A percentile compares a stretch with the other conserved stretches of the same genome.
These are phyloP conservation scores for Valencia hispanica DNA, from an alignment of 2,797 vertebrate genomes.

Conservation along the genomic window DNA sequence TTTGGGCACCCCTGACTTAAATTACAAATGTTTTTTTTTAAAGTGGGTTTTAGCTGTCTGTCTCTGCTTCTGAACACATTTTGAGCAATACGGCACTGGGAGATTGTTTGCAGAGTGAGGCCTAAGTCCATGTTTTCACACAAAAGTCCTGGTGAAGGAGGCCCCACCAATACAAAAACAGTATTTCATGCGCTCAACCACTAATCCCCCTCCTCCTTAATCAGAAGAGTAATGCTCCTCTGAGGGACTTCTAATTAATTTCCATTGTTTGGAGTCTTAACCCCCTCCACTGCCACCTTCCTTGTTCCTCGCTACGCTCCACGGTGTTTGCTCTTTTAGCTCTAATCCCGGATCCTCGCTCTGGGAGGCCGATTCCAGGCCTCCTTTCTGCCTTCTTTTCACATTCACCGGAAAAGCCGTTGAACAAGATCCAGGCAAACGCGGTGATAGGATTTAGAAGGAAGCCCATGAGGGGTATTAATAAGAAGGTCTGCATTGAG, in stretches of 20 bases:
- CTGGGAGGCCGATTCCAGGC: slow-evolving; percentile 63
- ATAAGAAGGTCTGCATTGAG: slow-evolving; percentile 58
- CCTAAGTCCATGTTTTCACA: slow-evolving; percentile 23
- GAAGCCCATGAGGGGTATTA: slow-evolving; percentile 64
- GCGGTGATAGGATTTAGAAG: slow-evolving; percentile 70
- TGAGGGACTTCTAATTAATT: slow-evolving; percentile 71
- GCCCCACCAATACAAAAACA: slow-evolving; percentile 35
- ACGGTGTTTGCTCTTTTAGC: slow-evolving; percentile 59
- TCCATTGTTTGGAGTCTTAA: slow-evolving; percentile 70
- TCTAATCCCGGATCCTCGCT: slow-evolving; percentile 73
- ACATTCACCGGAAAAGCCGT: slow-evolving; percentile 57
- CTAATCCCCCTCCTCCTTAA: slow-evolving; percentile 62
- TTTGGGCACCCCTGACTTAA: neutral
- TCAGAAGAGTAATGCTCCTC: slow-evolving; percentile 57
- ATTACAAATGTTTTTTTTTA: no score
- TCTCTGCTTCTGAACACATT: neutral
- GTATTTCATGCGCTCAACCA: slow-evolving; percentile 55
- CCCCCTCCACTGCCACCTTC: slow-evolving; percentile 47
- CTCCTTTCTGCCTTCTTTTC: slow-evolving; percentile 54
- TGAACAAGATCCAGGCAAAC: slow-evolving; percentile 71
- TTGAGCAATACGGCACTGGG: neutral
- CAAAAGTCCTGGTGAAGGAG: slow-evolving; percentile 5
- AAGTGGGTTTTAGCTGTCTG: no score
- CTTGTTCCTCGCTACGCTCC: slow-evolving; percentile 50
- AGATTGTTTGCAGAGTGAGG: slow-evolving; percentile 22